Evolutionary conservation across 2,113 vertebrate genomes (phyloP).

Genomic region (Thalassarche chlororhynchos): DNA sequence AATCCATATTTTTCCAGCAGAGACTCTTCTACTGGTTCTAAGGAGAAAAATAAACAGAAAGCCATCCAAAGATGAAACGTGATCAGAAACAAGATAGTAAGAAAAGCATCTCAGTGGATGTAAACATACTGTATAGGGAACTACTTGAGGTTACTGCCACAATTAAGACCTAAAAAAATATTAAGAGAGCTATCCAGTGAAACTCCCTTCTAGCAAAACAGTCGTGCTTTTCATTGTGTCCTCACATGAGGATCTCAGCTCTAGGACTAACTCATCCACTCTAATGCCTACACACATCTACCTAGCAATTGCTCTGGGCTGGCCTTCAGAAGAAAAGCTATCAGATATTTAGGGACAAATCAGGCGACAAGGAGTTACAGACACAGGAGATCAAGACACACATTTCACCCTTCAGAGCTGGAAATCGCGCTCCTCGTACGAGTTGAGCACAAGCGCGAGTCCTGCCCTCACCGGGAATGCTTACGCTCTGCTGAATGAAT

Average conservation of each 20-base stretch:
- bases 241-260: not conserved
- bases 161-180: not conserved
- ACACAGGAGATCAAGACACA: not conserved
- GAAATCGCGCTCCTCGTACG: not conserved
- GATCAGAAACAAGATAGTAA: not conserved
- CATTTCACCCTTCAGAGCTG: not conserved
- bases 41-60: not conserved
- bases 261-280: not conserved
- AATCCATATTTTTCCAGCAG: constrained; percentile 80
- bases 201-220: not conserved
- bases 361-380: not conserved
- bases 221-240: not conserved
- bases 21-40: constrained; percentile 63
- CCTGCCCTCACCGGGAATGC: fast-evolving
- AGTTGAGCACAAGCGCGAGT: fast-evolving
- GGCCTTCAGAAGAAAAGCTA: not conserved
- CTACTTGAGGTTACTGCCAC: not conserved
- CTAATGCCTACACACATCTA: not conserved
- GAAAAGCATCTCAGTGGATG: not conserved
- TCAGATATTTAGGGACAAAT: not conserved
- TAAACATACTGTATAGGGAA: not conserved
- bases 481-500: not conserved
- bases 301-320: not conserved
- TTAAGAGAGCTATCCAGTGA: not conserved
- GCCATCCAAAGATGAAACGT: not conserved